Evolutionary conservation across 64 coral and sea anemone genomes (phyloP), one percentile per base, ranked within the genome.

Genomic region (Astreopora myriophthalma): DNA sequence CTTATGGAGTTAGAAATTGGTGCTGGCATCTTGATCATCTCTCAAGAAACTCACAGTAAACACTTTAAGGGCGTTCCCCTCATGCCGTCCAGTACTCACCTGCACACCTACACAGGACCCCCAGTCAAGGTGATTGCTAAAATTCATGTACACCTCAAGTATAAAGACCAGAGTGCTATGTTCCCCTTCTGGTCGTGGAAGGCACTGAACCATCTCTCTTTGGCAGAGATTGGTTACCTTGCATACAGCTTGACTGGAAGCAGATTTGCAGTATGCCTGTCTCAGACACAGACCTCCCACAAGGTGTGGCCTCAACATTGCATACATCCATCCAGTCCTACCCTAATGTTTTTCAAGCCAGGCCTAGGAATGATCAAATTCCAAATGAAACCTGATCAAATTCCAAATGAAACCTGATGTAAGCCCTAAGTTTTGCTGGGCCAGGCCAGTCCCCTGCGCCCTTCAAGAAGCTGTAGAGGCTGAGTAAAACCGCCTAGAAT

Each of bases 1-100:
- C n/a, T n/a, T n/a, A n/a, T n/a, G n/a, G 84, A 86, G 52, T 29
- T 71, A 17, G 85, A 87, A 39, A 57, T 68, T 28, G 85, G 85
- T 44, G 85, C 85, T 19, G 40, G 85, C 12, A 68, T 74, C 3
- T 87, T 68, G 11, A 58, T 87, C 25, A 87, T 74, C 1, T 73
- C 70, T 11, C 9, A 75, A 20, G 86, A 60, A 29, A 88, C 86
- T 16, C 75, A 88, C 71, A 63, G 37, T 8, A 75, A 61, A 32
- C 30, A 80, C 31, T 80, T 80, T 38, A 68, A 32, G 34, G 57
- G 38, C 0, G 72, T 26, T 57, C 77, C 89, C 1, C 68, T 91
- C 26, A 14, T 28, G 49, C 27, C 39, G 2, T 90, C 51, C 52
- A 90, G 19, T 28, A 79, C 72, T 42, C 71, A 24, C 33, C 55